A percentile compares a stretch with the other conserved stretches of the same genome.
phyloP scores from a whole-genome alignment of 2,797 vertebrate species.

The Artibeus lituratus region DNA sequence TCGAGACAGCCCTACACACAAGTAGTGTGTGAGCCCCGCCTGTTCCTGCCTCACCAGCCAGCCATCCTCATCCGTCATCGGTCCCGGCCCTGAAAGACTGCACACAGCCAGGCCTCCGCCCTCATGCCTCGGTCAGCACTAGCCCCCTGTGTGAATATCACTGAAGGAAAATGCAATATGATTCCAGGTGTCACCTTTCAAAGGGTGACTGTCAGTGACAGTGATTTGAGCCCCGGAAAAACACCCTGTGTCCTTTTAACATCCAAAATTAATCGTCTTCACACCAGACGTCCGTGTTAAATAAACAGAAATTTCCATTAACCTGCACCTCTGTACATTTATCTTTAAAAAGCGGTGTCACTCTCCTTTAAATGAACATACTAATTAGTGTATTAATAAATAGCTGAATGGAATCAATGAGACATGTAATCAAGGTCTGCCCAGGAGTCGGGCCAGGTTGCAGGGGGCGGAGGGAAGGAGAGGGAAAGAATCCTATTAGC shows the following conservation, averaged over 20 bases:
- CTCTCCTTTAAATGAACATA: slow-evolving; percentile 70
- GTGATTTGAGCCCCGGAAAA: slow-evolving; percentile 52
- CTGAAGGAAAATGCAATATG: slow-evolving; percentile 52
- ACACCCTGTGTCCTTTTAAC: slow-evolving; percentile 59
- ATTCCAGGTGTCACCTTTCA: slow-evolving; percentile 67
- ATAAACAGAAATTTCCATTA: slow-evolving; percentile 75
- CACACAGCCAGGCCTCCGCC: background rate
- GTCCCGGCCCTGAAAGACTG: background rate
- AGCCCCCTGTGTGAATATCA: background rate
- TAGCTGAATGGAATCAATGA: slow-evolving; percentile 74
- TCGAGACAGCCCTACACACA: background rate
- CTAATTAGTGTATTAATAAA: slow-evolving; percentile 77
- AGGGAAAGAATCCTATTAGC: slow-evolving; percentile 53
- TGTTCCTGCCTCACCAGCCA: too few species aligned
- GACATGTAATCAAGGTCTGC: slow-evolving; percentile 77
- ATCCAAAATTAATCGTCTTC: slow-evolving; percentile 69
- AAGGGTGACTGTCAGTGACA: slow-evolving; percentile 51
- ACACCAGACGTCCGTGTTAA: slow-evolving; percentile 55
- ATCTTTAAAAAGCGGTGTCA: slow-evolving; percentile 61
- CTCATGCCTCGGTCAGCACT: background rate
- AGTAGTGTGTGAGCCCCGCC: background rate
- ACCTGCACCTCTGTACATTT: slow-evolving; percentile 70
- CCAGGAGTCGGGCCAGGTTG: slow-evolving; percentile 57
- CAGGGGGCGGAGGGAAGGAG: background rate
- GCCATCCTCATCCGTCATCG: background rate